Percentiles rank a stretch among this genome's conserved stretches.
phyloP scores from a whole-genome alignment of 2,797 vertebrate genomes.

The Selene dorsalis region DNA sequence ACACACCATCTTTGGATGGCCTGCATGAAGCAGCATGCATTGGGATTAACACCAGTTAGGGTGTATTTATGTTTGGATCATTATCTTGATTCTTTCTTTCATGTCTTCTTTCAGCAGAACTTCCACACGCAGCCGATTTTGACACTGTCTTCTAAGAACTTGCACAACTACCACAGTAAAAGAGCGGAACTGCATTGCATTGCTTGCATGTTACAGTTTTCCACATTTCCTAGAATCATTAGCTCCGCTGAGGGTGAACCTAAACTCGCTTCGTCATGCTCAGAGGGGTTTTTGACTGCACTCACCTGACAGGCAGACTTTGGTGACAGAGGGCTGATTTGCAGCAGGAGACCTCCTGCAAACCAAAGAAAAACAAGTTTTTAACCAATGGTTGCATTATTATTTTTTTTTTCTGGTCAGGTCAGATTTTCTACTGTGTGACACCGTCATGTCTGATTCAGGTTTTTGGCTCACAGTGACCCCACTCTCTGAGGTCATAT shows the following conservation, averaged over 20 bases:
- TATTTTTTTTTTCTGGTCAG: conserved; percentile 11
- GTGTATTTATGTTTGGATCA: conserved; percentile 3
- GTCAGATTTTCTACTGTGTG: conserved; percentile 8
- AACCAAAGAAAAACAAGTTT: conserved; percentile 60
- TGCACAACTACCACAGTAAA: background rate
- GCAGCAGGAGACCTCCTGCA: conserved; percentile 92
- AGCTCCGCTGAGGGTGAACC: background rate
- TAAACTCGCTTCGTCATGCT: background rate
- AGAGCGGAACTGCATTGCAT: background rate
- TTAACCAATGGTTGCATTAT: conserved; percentile 11
- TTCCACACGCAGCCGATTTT: background rate
- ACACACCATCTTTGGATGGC: background rate
- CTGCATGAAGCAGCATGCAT: conserved; percentile 13
- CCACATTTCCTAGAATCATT: conserved; percentile 14
- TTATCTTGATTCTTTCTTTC: background rate
- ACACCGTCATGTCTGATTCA: background rate
- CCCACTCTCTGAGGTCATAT: conserved; percentile 22
- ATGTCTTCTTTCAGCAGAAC: background rate
- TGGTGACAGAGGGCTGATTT: conserved; percentile 89
- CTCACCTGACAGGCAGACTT: conserved; percentile 92
- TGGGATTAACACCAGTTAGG: background rate
- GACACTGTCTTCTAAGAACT: conserved; percentile 7
- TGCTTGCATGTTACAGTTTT: background rate
- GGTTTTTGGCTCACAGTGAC: conserved; percentile 37
- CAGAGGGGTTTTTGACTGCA: background rate